A percentile compares a stretch with the other conserved stretches of the same genome.
Evolutionary conservation across 2,888 invertebrate species (phyloP).

Genomic region (Blastobasis adustella): DNA sequence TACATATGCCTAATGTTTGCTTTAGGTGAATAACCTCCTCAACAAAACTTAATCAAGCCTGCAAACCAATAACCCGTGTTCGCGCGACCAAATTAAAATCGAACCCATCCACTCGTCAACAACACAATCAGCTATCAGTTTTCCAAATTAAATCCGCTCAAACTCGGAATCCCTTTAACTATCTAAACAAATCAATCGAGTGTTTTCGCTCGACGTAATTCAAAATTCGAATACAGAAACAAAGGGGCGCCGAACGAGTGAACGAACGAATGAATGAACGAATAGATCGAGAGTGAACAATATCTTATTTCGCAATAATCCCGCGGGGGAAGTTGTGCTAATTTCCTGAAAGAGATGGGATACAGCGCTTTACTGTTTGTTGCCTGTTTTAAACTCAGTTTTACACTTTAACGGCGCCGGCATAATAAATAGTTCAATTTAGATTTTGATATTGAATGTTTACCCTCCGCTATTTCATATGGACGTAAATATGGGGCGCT

Average conservation of each 20-base stretch:
- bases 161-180: neutral
- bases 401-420: slow-evolving; percentile 39
- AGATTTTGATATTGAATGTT: too few relatives aligned
- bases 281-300: slow-evolving; percentile 67
- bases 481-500: too few relatives aligned
- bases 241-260: slow-evolving; percentile 50
- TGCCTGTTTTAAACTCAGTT: slow-evolving; percentile 49
- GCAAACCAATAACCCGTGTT: too few relatives aligned
- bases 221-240: slow-evolving; percentile 32
- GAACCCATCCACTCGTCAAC: too few relatives aligned
- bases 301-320: slow-evolving; percentile 72
- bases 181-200: neutral
- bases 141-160: too few relatives aligned
- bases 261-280: slow-evolving; percentile 47
- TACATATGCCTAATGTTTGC: too few relatives aligned
- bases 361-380: slow-evolving; percentile 34
- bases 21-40: too few relatives aligned
- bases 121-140: too few relatives aligned
- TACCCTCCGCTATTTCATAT: too few relatives aligned
- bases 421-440: slow-evolving; percentile 25
- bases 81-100: too few relatives aligned
- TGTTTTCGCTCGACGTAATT: neutral
- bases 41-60: too few relatives aligned
- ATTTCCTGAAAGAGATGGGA: slow-evolving; percentile 70
- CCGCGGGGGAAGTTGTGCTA: slow-evolving; percentile 63